Percentiles rank a stretch among this genome's conserved stretches.
These are phyloP conservation scores for Brachypodius melanocephalos DNA, from an alignment of 2,113 vertebrate species.

Conservation along the genomic window DNA sequence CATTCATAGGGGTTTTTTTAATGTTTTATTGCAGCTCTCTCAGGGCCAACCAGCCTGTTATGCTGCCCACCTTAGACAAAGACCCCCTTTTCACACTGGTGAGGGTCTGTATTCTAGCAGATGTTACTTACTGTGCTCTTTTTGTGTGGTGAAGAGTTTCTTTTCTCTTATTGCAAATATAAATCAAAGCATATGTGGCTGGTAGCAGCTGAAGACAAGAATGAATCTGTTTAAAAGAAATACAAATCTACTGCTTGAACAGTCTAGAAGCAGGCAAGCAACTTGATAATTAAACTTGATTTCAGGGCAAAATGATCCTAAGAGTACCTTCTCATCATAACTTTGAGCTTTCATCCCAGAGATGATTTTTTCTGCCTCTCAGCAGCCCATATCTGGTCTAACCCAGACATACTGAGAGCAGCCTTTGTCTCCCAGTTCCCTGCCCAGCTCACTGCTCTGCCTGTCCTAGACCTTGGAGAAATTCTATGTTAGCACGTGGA, in stretches of 20 bases:
- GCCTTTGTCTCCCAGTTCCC: neutral
- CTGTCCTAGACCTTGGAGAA: neutral
- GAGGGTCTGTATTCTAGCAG: neutral
- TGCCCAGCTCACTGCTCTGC: neutral
- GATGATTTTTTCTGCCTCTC: neutral
- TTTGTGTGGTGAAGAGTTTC: neutral
- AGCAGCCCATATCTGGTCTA: neutral
- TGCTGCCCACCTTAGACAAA: neutral
- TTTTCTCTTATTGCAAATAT: neutral
- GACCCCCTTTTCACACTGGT: neutral
- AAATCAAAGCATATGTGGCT: neutral
- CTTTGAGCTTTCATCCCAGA: neutral
- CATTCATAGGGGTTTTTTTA: accelerated
- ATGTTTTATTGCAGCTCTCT: neutral
- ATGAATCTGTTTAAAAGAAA: neutral
- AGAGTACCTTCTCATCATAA: neutral
- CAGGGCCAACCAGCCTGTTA: neutral
- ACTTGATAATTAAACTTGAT: neutral
- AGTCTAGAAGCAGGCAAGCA: neutral
- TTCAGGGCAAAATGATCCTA: neutral
- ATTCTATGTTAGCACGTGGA: neutral
- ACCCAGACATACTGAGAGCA: neutral
- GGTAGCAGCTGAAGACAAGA: neutral
- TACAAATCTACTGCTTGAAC: neutral
- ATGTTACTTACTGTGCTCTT: neutral